Evolutionary conservation across 2,113 vertebrate genomes (phyloP), one percentile per base, ranked within the genome.

Genomic region (Eleginops maclovinus): DNA sequence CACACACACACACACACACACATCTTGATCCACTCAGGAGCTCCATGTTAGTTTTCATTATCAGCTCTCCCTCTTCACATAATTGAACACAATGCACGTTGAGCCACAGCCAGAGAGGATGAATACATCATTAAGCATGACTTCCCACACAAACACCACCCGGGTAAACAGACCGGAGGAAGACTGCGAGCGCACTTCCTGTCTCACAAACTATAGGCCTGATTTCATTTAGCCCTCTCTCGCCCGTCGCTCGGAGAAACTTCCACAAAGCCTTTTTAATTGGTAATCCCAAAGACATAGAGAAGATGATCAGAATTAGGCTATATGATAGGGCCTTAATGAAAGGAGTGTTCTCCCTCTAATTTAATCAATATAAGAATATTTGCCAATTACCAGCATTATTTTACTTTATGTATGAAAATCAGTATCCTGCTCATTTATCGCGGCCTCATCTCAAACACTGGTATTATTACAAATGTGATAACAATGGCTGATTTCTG

Each of bases 281-380:
- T 87, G 86, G 71, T 92, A 92, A 92, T 92, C 85, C 89, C 75
- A 84, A 40, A 81, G 87, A 87, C 76, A 77, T 63, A 76, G 87
- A 82, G 83, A 83, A 79, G 90, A 88, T 77, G 86, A 94, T 93
- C 87, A 67, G 87, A 93, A 93, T 88, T 91, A 88, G 82, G 77
- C 82, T 81, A 81, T 90, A 89, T 89, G 86, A 65, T 53, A 56
- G 79, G 3, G 84, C 66, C 85, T 81, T 92, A 93, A 94, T 94
- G 93, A 93, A 94, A 87, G 71, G 81, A 92, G 90, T 92, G 86
- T 91, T 93, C 91, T 90, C 86, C 41, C 22, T 87, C 88, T 92
- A 91, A 93, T 94, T 94, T 92, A 95, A 95, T 95, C 93, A 95
- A 94, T 95, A 93, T 94, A 93, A 90, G 85, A 93, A 94, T 94